Evolutionary conservation across 2,888 invertebrate species (phyloP).

Genomic region (Petrolisthes manimaculis): DNA sequence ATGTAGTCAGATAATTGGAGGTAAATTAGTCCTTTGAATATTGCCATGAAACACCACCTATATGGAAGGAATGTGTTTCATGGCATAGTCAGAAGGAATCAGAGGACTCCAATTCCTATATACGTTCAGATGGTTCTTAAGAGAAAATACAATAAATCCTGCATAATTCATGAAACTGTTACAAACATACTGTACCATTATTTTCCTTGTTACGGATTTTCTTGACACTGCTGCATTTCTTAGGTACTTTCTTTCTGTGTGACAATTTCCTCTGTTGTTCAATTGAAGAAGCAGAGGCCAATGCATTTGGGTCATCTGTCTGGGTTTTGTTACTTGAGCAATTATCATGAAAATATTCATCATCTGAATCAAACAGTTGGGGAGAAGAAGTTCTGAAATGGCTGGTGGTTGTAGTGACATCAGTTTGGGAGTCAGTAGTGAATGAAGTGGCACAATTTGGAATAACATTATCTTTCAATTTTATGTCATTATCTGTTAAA

Average conservation of each 20-base stretch:
- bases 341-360: not conserved
- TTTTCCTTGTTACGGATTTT: not conserved
- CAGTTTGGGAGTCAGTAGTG: not conserved
- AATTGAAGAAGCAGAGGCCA: not conserved
- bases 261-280: not conserved
- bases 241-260: not conserved
- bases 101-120: too few species aligned
- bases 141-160: not conserved
- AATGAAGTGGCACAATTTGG: not conserved
- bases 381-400: conserved; percentile 9
- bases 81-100: too few species aligned
- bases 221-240: not conserved
- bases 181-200: not conserved
- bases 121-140: too few species aligned
- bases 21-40: too few species aligned
- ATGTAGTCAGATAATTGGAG: too few species aligned
- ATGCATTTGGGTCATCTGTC: not conserved
- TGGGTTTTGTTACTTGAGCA: not conserved
- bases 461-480: too few species aligned
- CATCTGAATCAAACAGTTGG: conserved; percentile 25
- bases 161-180: not conserved
- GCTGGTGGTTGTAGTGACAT: not conserved
- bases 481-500: too few species aligned
- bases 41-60: too few species aligned
- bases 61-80: too few species aligned